Percentiles rank a stretch among this genome's conserved stretches.
phyloP scores from a whole-genome alignment of 2,888 invertebrate genomes.

The Zelleria hepariella region DNA sequence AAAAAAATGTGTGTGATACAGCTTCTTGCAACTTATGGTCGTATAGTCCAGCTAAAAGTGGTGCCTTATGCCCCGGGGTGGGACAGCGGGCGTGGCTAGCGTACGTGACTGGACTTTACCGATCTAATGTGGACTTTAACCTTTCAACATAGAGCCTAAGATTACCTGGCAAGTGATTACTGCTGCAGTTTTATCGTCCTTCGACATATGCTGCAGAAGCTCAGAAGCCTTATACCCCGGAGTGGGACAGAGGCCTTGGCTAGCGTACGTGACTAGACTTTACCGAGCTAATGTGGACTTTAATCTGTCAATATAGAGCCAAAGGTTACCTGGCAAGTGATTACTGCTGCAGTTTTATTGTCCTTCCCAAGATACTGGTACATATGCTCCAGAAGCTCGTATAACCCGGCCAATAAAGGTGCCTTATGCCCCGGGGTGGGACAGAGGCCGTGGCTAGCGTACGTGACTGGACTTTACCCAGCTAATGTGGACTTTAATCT shows the following conservation, averaged over 20 bases:
- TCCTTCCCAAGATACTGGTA: conserved; percentile 88
- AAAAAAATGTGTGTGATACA: too few species aligned
- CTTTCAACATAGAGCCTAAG: conserved; percentile 11
- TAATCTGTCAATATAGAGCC: background rate
- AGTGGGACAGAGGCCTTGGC: too few species aligned
- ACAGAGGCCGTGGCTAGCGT: conserved; percentile 71
- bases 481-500: too few species aligned
- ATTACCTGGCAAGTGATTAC: conserved; percentile 87
- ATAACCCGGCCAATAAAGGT: conserved; percentile 84
- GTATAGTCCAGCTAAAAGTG: conserved; percentile 84
- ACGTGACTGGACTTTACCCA: conserved; percentile 65
- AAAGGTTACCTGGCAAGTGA: conserved; percentile 83
- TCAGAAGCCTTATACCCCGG: too few species aligned
- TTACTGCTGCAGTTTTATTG: conserved; percentile 84
- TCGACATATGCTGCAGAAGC: conserved; percentile 88
- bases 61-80: too few species aligned
- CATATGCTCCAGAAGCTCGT: conserved; percentile 89
- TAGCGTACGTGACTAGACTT: too few species aligned
- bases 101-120: too few species aligned
- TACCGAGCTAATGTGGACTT: too few species aligned
- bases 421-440: conserved; percentile 77
- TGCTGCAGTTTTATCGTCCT: conserved; percentile 85
- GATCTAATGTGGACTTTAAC: too few species aligned
- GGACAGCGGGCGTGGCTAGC: too few species aligned
- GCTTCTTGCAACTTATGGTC: conserved; percentile 88